Evolutionary conservation across 1,140 invertebrate species (phyloP).

Genomic region (Propsilocerus akamusi): DNA sequence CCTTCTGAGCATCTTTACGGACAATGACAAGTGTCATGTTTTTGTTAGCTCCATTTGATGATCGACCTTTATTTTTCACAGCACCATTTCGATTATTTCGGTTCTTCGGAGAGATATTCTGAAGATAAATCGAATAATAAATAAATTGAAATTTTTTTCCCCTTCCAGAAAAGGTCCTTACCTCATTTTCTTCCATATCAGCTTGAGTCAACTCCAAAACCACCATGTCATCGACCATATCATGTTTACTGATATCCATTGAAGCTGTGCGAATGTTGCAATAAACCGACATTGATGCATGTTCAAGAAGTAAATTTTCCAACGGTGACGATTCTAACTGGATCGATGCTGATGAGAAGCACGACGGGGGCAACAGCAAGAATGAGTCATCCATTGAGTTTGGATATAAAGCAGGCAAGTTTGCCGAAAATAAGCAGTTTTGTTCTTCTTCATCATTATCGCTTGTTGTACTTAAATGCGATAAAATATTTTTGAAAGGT

Average conservation of each 20-base stretch:
- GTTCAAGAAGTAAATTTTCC: background rate
- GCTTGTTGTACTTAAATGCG: background rate
- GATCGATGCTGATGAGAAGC: background rate
- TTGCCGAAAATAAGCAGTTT: background rate
- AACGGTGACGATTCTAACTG: background rate
- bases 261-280: background rate
- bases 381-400: background rate
- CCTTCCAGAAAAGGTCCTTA: too few species aligned
- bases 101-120: too few species aligned
- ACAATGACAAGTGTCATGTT: background rate
- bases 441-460: background rate
- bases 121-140: too few species aligned
- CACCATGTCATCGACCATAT: background rate
- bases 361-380: background rate
- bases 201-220: background rate
- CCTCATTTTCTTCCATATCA: too few species aligned
- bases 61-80: too few species aligned
- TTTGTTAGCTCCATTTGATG: background rate
- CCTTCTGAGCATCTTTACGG: background rate
- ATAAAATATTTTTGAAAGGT: conserved; percentile 2
- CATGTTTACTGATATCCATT: background rate
- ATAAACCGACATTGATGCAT: background rate
- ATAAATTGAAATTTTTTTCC: too few species aligned
- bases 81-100: too few species aligned
- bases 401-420: background rate